phyloP scores from a whole-genome alignment of 2,797 vertebrate genomes.

The Cirrhinus molitorella region DNA sequence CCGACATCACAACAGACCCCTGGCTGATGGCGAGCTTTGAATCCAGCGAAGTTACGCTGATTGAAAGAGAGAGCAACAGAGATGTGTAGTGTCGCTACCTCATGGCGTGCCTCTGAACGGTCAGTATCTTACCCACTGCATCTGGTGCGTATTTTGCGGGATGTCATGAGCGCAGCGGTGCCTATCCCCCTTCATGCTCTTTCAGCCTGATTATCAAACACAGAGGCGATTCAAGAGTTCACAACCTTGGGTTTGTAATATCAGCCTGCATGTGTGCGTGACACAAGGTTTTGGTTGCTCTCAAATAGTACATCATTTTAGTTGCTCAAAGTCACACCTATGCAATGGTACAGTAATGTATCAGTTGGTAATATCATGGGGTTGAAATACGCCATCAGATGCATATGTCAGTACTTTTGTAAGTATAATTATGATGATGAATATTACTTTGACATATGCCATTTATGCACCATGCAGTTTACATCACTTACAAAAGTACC shows the following conservation, averaged over 20 bases:
- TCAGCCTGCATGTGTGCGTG: neutral
- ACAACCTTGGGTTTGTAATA: slow-evolving; percentile 9
- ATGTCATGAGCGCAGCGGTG: slow-evolving; percentile 65
- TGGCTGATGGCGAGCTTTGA: neutral
- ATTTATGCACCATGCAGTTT: neutral
- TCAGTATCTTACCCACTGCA: slow-evolving; percentile 64
- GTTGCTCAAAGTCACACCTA: neutral
- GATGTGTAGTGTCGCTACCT: slow-evolving; percentile 10
- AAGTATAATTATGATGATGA: neutral
- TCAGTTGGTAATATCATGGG: neutral
- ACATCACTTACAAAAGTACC: neutral
- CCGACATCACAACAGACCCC: slow-evolving; percentile 1
- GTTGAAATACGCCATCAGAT: too few relatives aligned
- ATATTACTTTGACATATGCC: neutral
- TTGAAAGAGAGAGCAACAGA: slow-evolving; percentile 55
- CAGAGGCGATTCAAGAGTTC: slow-evolving; percentile 49
- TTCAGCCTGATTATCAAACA: slow-evolving; percentile 36
- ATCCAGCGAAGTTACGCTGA: slow-evolving; percentile 48
- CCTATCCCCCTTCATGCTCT: slow-evolving; percentile 48
- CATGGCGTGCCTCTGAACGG: slow-evolving; percentile 64
- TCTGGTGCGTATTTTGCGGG: slow-evolving; percentile 72
- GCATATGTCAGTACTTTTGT: neutral
- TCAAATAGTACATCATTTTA: neutral
- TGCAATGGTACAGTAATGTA: neutral
- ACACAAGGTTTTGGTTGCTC: neutral